Percentiles rank a stretch among this genome's conserved stretches.
Evolutionary conservation across 2,113 vertebrate genomes (phyloP).

Genomic region (Crotalus viridis): DNA sequence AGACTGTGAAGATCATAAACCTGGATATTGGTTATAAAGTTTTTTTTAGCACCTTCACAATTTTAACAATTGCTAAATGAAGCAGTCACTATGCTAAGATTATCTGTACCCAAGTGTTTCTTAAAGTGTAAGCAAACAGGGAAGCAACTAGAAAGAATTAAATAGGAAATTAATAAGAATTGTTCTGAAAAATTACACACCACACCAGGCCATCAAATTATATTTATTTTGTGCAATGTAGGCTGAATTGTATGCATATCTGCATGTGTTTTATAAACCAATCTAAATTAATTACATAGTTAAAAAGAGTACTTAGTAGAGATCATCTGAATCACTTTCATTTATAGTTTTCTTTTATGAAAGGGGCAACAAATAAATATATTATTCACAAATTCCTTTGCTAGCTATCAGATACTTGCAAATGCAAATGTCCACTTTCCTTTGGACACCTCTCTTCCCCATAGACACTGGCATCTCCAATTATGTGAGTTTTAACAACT

Average conservation of each 20-base stretch:
- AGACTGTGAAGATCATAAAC: neutral
- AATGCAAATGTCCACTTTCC: neutral
- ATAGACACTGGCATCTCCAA: neutral
- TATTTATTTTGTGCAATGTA: neutral
- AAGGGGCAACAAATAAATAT: neutral
- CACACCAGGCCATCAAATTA: neutral
- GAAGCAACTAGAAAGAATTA: neutral
- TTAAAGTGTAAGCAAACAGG: accelerated
- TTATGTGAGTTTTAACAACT: neutral
- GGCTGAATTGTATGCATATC: neutral
- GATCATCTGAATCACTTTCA: neutral
- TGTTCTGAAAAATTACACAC: neutral
- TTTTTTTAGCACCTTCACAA: neutral
- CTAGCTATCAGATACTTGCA: neutral
- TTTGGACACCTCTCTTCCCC: neutral
- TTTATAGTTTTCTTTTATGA: neutral
- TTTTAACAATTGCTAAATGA: neutral
- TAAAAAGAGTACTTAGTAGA: neutral
- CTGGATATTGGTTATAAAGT: neutral
- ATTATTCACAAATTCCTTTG: neutral
- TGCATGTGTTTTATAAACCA: neutral
- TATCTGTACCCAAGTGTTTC: neutral
- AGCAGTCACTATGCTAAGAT: neutral
- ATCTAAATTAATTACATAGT: neutral
- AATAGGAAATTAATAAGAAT: neutral